Evolutionary conservation across 2,113 vertebrate species (phyloP).

Genomic region (Heliornis fulica): DNA sequence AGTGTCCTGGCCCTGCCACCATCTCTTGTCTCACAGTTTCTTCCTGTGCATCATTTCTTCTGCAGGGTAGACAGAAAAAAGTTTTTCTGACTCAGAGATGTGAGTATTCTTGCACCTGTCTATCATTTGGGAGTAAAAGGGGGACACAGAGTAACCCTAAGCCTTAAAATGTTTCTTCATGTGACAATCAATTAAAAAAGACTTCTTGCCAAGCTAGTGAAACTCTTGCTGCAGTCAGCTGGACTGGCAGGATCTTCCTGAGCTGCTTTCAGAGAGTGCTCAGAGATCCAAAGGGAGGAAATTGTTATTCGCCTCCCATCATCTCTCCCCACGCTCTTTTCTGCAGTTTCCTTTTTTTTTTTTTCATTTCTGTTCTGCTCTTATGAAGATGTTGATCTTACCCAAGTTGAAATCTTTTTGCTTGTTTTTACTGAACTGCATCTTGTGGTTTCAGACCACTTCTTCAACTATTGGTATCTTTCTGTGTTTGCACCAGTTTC

Average conservation of each 20-base stretch:
- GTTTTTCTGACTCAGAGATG: not conserved
- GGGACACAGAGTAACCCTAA: not conserved
- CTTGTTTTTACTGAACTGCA: not conserved
- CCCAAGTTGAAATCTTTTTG: not conserved
- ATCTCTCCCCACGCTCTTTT: not conserved
- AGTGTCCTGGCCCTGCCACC: not conserved
- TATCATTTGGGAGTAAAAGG: not conserved
- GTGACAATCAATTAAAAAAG: not conserved
- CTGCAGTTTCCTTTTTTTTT: not conserved
- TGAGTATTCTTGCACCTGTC: not conserved
- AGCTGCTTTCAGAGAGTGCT: not conserved
- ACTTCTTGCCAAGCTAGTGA: not conserved
- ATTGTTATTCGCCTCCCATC: not conserved
- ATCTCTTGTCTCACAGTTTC: not conserved
- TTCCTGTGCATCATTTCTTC: fast-evolving
- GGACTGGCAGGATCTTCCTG: not conserved
- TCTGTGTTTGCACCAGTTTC: not conserved
- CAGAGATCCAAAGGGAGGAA: not conserved
- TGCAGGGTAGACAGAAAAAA: not conserved
- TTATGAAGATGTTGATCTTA: not conserved
- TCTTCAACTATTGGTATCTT: not conserved
- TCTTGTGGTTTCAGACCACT: not conserved
- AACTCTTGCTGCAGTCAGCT: not conserved
- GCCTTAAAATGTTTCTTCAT: not conserved
- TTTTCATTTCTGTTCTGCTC: not conserved